A percentile compares a stretch with the other conserved stretches of the same genome.
Conservation (phyloP, 2,797 vertebrate species). For the Macropus fuliginosus region DNA sequence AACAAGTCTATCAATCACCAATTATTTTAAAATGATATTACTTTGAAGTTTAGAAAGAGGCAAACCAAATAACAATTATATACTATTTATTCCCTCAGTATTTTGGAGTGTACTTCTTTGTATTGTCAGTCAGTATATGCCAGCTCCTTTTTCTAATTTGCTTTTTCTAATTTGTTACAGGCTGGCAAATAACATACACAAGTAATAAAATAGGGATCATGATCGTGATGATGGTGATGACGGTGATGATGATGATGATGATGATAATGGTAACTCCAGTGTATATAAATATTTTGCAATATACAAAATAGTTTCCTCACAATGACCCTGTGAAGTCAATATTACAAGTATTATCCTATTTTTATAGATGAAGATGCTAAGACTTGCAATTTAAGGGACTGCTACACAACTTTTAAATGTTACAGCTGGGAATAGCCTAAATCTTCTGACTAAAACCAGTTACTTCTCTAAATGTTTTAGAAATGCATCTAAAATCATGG, state of each 20-base stretch:
- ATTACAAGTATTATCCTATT: neutral
- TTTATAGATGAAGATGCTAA: neutral
- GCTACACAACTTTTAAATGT: neutral
- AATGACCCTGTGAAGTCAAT: neutral
- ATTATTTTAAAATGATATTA: neutral
- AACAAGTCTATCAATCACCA: neutral
- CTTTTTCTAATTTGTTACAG: constrained; percentile 53
- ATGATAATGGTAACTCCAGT: neutral
- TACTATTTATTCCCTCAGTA: neutral
- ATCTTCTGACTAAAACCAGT: neutral
- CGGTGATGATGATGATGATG: too few relatives aligned
- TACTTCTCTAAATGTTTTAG: constrained; percentile 45
- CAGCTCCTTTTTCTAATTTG: constrained; percentile 49
- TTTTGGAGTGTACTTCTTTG: constrained; percentile 18
- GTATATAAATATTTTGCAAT: neutral
- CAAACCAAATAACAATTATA: neutral
- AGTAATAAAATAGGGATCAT: neutral
- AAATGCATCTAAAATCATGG: constrained; percentile 52
- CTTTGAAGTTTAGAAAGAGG: neutral
- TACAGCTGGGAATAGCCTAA: neutral
- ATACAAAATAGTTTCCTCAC: neutral
- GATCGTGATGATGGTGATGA: neutral
- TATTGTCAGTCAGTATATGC: constrained; percentile 34
- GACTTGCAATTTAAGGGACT: neutral
- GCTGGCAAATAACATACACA: constrained; percentile 45